Percentiles rank a stretch among this genome's conserved stretches.
phyloP scores from a whole-genome alignment of 2,888 invertebrate species.

The Agrochola macilenta region DNA sequence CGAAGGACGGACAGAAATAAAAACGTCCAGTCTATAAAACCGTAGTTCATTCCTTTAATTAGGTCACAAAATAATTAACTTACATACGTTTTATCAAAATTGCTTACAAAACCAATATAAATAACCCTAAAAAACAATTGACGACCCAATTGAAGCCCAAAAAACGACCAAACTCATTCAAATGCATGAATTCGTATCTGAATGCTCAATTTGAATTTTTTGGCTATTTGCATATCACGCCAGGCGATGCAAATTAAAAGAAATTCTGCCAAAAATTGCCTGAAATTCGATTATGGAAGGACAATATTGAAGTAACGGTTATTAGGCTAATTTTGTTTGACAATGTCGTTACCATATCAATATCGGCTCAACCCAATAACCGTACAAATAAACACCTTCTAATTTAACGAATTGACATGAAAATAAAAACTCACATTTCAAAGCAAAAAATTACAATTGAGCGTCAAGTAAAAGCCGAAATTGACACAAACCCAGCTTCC shows the following conservation, averaged over 20 bases:
- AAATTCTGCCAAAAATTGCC: conserved; percentile 35
- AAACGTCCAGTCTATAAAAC: conserved; percentile 38
- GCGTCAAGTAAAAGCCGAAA: conserved; percentile 31
- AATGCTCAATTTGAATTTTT: conserved; percentile 58
- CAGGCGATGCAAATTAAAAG: conserved; percentile 42
- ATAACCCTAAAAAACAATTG: conserved; percentile 40
- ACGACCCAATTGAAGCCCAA: conserved; percentile 14
- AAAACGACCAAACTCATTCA: conserved; percentile 51
- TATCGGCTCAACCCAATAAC: conserved; percentile 2
- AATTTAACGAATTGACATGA: background rate
- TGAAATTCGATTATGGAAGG: conserved; percentile 35
- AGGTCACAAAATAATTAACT: conserved; percentile 28
- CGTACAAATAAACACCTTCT: background rate
- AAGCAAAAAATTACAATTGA: conserved; percentile 40
- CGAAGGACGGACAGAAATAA: conserved; percentile 34
- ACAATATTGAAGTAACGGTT: conserved; percentile 40
- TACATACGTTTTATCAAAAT: conserved; percentile 5
- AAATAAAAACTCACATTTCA: conserved; percentile 17
- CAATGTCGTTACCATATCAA: conserved; percentile 17
- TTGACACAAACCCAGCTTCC: conserved; percentile 53
- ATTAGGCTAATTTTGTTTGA: conserved; percentile 26
- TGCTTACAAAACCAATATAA: conserved; percentile 14
- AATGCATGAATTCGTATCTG: conserved; percentile 62
- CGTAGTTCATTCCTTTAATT: conserved; percentile 54
- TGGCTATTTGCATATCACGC: conserved; percentile 54